Base-by-base conservation (phyloP, 2,888 invertebrate species). In the Eupithecia subfuscata region DNA sequence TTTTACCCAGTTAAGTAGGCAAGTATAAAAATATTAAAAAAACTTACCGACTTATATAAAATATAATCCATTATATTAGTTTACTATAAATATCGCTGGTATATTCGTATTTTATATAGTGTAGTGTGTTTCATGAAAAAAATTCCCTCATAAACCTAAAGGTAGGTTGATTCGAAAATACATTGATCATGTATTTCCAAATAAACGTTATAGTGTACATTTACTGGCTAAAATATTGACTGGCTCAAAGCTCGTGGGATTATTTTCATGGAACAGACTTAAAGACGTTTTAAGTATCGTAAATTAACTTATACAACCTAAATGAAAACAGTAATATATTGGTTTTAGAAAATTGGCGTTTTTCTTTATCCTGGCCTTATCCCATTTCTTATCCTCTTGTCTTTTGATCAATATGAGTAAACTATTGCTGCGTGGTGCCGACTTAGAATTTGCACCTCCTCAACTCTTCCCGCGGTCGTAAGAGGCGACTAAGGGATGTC, bases 311-410 rank as follows among this genome's bases (percentile, higher is more conserved):
- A 85, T 60, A 56, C 40, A 6, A 48, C 18, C n/a, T 52, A 90
- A 90, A 91, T 84, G 84, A 75, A 85, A 84, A 83, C 74, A 70
- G 40, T 91, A 92, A 92, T 92, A 91, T 91, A 92, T 91, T 88
- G 85, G 87, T 79, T 86, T 84, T 83, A 85, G 80, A 82, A 81
- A 77, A 80, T 14, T 9, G 0, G 6, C 48, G 60, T 60, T 78
- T 81, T 77, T 56, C n/a, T 70, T 77, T 72, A n/a, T 0, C 2
- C 67, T 40, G 11, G 2, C 34, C 30, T 30, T 25, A 60, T 30
- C 30, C 30, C 1, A 25, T 25, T 25, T n/a, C n/a, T 52, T 3
- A 48, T 16, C 18, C n/a, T 18, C 16, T 8, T 48, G 18, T 22
- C 22, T 56, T 22, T 4, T 22, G 11, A 56, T 37, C 5, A 37